Evolutionary conservation across 2,113 vertebrate species (phyloP).

Genomic region (Nibea albiflora): DNA sequence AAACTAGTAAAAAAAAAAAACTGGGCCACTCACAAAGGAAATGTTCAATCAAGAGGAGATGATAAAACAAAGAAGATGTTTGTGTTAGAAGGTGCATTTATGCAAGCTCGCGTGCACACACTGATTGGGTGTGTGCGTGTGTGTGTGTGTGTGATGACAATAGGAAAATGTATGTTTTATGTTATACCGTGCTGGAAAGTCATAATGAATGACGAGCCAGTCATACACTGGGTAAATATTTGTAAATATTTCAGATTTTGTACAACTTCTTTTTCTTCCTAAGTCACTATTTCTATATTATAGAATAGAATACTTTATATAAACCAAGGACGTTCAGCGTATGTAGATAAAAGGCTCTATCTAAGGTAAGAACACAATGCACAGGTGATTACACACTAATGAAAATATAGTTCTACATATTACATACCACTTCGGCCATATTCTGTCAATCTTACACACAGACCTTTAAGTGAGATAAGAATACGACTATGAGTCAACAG

Average conservation of each 20-base stretch:
- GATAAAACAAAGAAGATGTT: constrained; percentile 65
- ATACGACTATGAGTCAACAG: too few species aligned
- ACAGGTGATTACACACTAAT: too few species aligned
- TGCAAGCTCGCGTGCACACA: constrained; percentile 24
- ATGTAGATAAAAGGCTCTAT: too few species aligned
- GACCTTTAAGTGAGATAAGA: too few species aligned
- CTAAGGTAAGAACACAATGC: not conserved
- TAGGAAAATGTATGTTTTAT: constrained; percentile 27
- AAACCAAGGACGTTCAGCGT: not conserved
- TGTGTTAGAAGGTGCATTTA: constrained; percentile 52
- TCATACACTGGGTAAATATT: not conserved
- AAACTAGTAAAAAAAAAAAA: constrained; percentile 57
- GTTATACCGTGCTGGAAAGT: constrained; percentile 10
- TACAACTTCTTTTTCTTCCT: not conserved
- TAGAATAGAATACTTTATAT: not conserved
- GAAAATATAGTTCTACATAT: too few species aligned
- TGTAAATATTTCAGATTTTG: not conserved
- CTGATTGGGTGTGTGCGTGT: constrained; percentile 20
- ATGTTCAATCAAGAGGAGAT: constrained; percentile 65
- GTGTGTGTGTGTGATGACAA: not conserved
- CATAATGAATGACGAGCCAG: not conserved
- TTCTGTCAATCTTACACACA: too few species aligned
- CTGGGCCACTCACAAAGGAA: constrained; percentile 66
- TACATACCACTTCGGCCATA: too few species aligned
- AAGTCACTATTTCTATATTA: not conserved